Evolutionary conservation across 2,113 vertebrate species (phyloP), one percentile per base, ranked within the genome.

Genomic region (Cyanoramphus novaezelandiae): DNA sequence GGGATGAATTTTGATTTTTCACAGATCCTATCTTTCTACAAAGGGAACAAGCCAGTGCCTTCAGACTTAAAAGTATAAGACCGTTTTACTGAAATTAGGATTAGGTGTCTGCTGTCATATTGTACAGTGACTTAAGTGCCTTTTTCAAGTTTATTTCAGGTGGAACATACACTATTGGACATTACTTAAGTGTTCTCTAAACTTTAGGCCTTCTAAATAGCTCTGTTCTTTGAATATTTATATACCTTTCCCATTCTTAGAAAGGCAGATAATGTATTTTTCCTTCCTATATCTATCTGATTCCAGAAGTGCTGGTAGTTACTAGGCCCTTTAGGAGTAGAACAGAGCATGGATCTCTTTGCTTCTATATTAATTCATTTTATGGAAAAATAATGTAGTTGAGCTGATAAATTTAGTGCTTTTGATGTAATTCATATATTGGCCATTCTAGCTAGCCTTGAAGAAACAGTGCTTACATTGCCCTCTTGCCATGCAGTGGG

Each of bases 181-280:
- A 25, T 17, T 44, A 41, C 31, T 97, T 94, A 97, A 97, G 81
- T 72, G 70, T 95, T 55, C 84, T 60, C 92, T 95, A 96, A 95
- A 91, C 96, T 97, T 95, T 80, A 72, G 69, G 90, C 83, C 3
- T 13, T 85, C 94, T 92, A 97, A 97, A 95, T 95, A 79, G 85
- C 83, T 83, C 59, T 80, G 16, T 92, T 86, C 77, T 93, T 93
- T 83, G 82, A 95, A 92, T 97, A 97, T 79, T 97, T 93, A 89
- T 86, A 29, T 72, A 80, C 24, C 70, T 87, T 96, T 81, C 13
- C 33, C 31, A 33, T 65, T 94, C 95, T 76, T 63, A 84, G 46
- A 68, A 93, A 91, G 43, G 49, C 29, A 95, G 49, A 57, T 57
- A 57, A 57, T 57, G 31, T 57, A n/a, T 21, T 57, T 57, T 57